Evolutionary conservation across 2,113 vertebrate species (phyloP).

Genomic region (Sapayoa aenigma): DNA sequence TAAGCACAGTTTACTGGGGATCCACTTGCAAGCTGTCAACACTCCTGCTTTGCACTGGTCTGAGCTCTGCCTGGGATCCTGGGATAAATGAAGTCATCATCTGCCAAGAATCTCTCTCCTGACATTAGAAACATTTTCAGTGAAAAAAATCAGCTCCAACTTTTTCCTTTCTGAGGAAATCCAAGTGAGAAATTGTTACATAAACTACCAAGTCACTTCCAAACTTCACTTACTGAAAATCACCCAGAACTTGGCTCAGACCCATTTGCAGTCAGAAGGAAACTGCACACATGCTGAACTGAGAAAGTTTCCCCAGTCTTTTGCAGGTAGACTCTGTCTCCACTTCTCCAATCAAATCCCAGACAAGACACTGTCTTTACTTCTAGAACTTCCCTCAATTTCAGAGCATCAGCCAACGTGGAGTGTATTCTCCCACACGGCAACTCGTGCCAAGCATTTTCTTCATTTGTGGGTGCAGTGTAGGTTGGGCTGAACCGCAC

Average conservation of each 20-base stretch:
- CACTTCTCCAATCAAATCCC: neutral
- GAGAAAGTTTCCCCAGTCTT: neutral
- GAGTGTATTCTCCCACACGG: fast-evolving
- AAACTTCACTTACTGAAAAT: neutral
- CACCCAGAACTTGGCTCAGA: neutral
- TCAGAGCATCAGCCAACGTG: neutral
- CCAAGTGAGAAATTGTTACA: neutral
- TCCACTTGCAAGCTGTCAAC: neutral
- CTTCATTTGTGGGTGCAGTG: neutral
- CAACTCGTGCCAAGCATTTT: neutral
- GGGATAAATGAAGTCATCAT: neutral
- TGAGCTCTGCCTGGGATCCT: neutral
- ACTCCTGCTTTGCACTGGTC: neutral
- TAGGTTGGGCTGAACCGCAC: neutral
- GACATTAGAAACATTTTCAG: neutral
- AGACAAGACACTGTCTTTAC: neutral
- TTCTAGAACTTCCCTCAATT: neutral
- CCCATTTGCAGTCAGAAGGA: neutral
- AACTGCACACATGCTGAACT: neutral
- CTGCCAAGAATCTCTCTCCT: neutral
- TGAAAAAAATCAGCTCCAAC: neutral
- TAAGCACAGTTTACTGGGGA: neutral
- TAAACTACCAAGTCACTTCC: slow-evolving; percentile 9
- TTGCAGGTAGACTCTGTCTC: neutral
- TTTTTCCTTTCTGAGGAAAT: neutral